Conservation (phyloP, 2,888 invertebrate species). For the Volucella inflata region DNA sequence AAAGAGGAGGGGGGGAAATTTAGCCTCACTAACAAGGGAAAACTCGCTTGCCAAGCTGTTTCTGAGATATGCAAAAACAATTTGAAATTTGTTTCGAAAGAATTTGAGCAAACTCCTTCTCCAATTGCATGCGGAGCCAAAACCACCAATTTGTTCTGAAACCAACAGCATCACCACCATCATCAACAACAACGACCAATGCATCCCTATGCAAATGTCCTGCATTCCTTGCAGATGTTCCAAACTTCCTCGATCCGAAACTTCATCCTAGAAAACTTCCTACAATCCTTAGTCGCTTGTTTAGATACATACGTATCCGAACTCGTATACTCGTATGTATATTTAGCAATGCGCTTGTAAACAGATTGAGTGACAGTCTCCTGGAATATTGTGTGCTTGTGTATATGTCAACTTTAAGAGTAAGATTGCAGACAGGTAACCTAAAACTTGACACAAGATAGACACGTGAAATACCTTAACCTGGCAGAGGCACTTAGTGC, state of each 20-base stretch:
- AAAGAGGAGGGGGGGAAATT: too few relatives aligned
- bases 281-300: constrained; percentile 17
- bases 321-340: too few relatives aligned
- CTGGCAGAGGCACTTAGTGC: constrained; percentile 46
- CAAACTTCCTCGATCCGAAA: constrained; percentile 56
- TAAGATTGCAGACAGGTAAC: constrained; percentile 57
- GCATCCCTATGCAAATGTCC: constrained; percentile 65
- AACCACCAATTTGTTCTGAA: constrained; percentile 35
- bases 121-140: constrained; percentile 7
- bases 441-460: constrained; percentile 43
- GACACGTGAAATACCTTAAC: constrained; percentile 49
- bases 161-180: constrained; percentile 22
- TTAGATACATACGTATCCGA: background rate
- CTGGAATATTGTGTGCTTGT: constrained; percentile 30
- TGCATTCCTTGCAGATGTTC: constrained; percentile 59
- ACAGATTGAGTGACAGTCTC: constrained; percentile 42
- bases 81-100: constrained; percentile 47
- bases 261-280: constrained; percentile 36
- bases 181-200: constrained; percentile 25
- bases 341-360: background rate
- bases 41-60: too few relatives aligned
- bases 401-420: constrained; percentile 38
- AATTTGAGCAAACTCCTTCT: constrained; percentile 14
- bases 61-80: constrained; percentile 32
- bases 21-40: too few relatives aligned